Base-by-base conservation (phyloP, 2,888 invertebrate species). In the Spisula solida region DNA sequence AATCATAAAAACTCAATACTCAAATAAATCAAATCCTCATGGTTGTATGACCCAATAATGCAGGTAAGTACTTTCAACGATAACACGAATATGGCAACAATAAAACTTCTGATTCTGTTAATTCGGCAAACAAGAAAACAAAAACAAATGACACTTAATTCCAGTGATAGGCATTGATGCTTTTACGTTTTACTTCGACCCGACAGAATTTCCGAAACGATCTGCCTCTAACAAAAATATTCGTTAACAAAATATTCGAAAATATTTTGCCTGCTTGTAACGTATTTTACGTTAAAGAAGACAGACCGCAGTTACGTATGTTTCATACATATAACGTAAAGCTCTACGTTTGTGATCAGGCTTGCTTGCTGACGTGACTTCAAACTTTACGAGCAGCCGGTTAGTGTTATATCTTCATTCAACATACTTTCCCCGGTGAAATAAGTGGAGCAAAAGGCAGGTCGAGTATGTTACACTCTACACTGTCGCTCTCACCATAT, bases 161-260 rank as follows among this genome's bases (percentile, higher is more conserved):
- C 83, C 83, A 83, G 83, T 41, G 75, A 75, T 75, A 83, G 83
- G 75, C 83, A 83, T 51, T 83, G 41, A 16, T 48, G 34, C 20
- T 66, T 20, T 66, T 29, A 18, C 47, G 20, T 10, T 75, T 75
- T 31, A 5, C 29, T 75, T 75, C 18, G 75, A 75, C 75, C 75
- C 75, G 60, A 81, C 81, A 82, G 47, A 66, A 60, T 66, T 20
- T 82, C 41, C 51, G 82, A 75, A 75, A 51, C 48, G 48, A 75
- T 48, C 48, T 75, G 31, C 75, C 83, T 83, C 70, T 47, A 25
- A 82, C 31, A 70, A n/a, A 41, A 25, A 66, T 66, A 66, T 66
- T 66, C 75, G 31, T 75, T 75, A 31, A 75, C 75, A 83, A 83
- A 83, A 83, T 48, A 75, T 31, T 70, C 48, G 41, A 75, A 25